These are phyloP conservation scores for Catharus fuscescens DNA, from an alignment of 2,113 vertebrate genomes.

Conservation along the genomic window DNA sequence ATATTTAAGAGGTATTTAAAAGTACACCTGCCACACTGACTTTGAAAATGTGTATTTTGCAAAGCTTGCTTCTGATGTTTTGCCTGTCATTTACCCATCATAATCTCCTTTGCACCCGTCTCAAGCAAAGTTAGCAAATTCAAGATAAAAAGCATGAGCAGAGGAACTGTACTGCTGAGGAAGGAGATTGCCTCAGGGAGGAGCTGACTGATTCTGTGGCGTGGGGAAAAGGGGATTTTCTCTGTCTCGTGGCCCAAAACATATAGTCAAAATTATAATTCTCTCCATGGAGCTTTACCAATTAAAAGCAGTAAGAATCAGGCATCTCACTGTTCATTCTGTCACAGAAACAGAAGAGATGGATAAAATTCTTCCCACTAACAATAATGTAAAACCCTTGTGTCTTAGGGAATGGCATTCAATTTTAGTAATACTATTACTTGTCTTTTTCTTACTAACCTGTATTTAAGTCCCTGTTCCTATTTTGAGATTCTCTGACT, in stretches of 20 bases:
- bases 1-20: neutral
- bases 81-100: neutral
- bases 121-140: neutral
- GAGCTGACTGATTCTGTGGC: neutral
- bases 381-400: neutral
- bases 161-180: neutral
- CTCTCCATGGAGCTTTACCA: neutral
- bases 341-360: neutral
- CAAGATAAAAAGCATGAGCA: neutral
- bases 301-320: slow-evolving; percentile 30
- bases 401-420: neutral
- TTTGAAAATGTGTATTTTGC: slow-evolving; percentile 9
- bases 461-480: neutral
- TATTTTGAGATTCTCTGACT: neutral
- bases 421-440: neutral
- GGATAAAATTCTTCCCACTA: neutral
- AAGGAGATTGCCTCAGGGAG: neutral
- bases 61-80: neutral
- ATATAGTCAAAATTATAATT: slow-evolving; percentile 4
- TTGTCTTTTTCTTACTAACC: neutral
- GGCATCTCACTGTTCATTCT: neutral
- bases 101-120: neutral
- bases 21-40: neutral
- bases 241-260: neutral
- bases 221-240: slow-evolving; percentile 24